These are phyloP conservation scores for Periplaneta americana DNA, from an alignment of 1,140 invertebrate genomes.

Conservation along the genomic window DNA sequence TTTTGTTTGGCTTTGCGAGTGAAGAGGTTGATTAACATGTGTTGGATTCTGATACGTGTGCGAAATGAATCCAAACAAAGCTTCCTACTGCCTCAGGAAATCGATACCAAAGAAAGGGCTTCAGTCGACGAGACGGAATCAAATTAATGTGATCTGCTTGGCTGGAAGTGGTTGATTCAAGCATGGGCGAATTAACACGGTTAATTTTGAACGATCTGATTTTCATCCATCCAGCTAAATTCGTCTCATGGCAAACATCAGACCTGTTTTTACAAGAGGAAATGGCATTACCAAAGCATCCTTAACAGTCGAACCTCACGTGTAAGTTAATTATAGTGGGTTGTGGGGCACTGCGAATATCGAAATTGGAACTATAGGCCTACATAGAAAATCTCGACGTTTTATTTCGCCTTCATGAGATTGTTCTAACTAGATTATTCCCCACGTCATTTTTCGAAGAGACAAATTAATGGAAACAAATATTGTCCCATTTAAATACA, in stretches of 20 bases:
- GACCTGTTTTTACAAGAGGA: background rate
- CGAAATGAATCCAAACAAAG: background rate
- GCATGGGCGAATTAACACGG: background rate
- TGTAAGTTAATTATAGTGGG: background rate
- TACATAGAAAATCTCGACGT: too few relatives aligned
- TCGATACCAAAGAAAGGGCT: background rate
- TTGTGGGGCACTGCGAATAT: too few relatives aligned
- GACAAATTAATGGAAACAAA: too few relatives aligned
- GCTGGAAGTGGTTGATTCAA: background rate
- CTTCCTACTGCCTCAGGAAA: background rate
- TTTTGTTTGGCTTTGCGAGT: too few relatives aligned
- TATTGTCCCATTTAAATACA: too few relatives aligned
- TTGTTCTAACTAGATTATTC: too few relatives aligned
- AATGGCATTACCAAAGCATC: background rate
- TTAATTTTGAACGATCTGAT: background rate
- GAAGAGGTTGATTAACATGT: too few relatives aligned
- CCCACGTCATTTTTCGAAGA: too few relatives aligned
- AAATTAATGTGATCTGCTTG: background rate
- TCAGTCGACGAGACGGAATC: background rate
- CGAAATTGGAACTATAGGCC: too few relatives aligned
- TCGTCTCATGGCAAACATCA: background rate
- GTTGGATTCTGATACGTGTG: too few relatives aligned
- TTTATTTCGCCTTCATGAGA: too few relatives aligned
- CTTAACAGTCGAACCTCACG: background rate
- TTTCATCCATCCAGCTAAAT: background rate